Conservation (phyloP, 2,888 invertebrate species). For the Lepidocyrtinus sp. region DNA sequence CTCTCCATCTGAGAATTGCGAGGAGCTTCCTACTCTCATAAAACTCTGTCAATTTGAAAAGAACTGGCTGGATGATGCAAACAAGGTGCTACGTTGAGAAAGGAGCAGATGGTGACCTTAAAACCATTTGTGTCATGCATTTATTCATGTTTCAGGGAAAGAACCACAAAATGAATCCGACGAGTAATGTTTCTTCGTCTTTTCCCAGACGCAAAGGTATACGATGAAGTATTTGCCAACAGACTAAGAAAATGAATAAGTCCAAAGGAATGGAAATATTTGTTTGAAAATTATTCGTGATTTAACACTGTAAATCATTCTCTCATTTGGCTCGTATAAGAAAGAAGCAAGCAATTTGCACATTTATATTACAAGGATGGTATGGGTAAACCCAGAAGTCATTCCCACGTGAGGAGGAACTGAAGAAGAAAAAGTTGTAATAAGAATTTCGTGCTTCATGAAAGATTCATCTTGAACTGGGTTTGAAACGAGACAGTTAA, state of each 20-base stretch:
- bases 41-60: neutral
- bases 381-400: no score
- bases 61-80: conserved; percentile 2
- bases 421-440: conserved; percentile 6
- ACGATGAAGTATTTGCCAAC: no score
- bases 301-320: conserved; percentile 16
- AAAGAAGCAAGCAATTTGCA: neutral
- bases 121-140: conserved; percentile 37
- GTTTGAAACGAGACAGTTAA: conserved; percentile 18
- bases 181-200: neutral
- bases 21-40: neutral
- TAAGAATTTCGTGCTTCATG: conserved; percentile 19
- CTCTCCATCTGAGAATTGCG: neutral
- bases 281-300: conserved; percentile 20
- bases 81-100: conserved; percentile 5
- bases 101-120: conserved; percentile 43
- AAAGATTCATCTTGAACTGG: conserved; percentile 18
- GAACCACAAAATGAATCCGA: conserved; percentile 6
- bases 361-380: neutral
- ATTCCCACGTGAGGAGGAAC: neutral
- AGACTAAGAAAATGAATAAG: neutral
- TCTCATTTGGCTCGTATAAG: neutral
- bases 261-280: neutral
- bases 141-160: conserved; percentile 33
- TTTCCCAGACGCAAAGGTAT: no score